phyloP scores from a whole-genome alignment of 2,113 vertebrate genomes.

The Gambusia holbrooki region DNA sequence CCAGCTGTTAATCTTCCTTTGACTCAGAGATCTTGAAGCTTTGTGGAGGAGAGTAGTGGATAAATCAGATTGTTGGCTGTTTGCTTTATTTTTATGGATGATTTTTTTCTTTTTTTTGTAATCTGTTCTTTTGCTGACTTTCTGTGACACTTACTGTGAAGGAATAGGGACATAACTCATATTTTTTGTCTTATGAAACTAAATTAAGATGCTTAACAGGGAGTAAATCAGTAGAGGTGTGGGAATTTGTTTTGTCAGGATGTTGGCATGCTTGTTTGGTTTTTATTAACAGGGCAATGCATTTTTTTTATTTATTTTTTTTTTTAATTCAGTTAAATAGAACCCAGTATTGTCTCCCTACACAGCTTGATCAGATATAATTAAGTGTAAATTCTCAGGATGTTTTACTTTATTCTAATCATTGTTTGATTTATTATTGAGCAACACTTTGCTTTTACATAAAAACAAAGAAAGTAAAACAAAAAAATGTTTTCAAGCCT shows the following conservation, averaged over 20 bases:
- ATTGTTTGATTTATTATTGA: background rate
- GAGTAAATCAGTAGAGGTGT: background rate
- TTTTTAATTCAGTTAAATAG: constrained; percentile 25
- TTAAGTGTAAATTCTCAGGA: constrained; percentile 63
- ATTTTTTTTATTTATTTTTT: constrained; percentile 6
- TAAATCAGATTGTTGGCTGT: constrained; percentile 22
- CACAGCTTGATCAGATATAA: constrained; percentile 18
- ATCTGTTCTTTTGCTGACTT: constrained; percentile 4
- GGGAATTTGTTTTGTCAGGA: background rate
- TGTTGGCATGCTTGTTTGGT: constrained; percentile 6
- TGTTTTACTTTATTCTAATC: constrained; percentile 26
- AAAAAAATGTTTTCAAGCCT: background rate
- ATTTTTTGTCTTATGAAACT: background rate
- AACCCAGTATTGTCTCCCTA: constrained; percentile 30
- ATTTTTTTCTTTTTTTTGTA: background rate
- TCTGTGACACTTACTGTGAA: constrained; percentile 33
- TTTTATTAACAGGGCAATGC: constrained; percentile 34
- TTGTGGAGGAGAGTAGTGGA: background rate
- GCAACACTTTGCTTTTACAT: background rate
- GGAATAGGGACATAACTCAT: background rate
- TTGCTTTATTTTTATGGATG: constrained; percentile 3
- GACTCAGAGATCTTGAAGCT: constrained; percentile 1
- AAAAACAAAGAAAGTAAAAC: background rate
- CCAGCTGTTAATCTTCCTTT: background rate
- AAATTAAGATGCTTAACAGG: constrained; percentile 2